phyloP scores from a whole-genome alignment of 2,113 vertebrate species.

The Chloropsis cyanopogon region DNA sequence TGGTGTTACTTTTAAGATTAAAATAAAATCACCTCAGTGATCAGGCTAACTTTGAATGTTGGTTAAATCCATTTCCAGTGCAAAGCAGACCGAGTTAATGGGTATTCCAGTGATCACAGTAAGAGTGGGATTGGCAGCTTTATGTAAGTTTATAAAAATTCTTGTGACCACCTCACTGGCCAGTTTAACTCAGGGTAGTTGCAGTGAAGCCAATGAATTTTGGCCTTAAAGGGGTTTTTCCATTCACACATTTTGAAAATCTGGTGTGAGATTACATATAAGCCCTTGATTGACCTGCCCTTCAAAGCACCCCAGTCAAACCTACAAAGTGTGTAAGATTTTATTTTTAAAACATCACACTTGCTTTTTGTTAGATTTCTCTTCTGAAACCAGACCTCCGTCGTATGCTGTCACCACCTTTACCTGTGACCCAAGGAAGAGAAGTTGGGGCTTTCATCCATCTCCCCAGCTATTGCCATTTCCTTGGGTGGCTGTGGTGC shows the following conservation, averaged over 20 bases:
- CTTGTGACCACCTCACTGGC: not conserved
- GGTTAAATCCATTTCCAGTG: not conserved
- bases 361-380: not conserved
- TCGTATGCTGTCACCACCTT: not conserved
- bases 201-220: not conserved
- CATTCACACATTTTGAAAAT: not conserved
- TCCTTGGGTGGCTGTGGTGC: not conserved
- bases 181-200: not conserved
- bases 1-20: slow-evolving; percentile 30
- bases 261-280: not conserved
- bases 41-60: not conserved
- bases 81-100: not conserved
- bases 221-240: not conserved
- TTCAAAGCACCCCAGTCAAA: not conserved
- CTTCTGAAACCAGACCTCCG: not conserved
- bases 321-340: not conserved
- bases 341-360: not conserved
- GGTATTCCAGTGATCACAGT: not conserved
- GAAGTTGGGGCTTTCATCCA: not conserved
- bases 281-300: not conserved
- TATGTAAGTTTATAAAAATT: not conserved
- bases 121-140: not conserved
- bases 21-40: not conserved
- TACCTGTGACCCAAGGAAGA: not conserved
- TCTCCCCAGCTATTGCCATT: not conserved